phyloP scores from a whole-genome alignment of 1,140 invertebrate genomes.

The Brachionus asplanchnoidis region DNA sequence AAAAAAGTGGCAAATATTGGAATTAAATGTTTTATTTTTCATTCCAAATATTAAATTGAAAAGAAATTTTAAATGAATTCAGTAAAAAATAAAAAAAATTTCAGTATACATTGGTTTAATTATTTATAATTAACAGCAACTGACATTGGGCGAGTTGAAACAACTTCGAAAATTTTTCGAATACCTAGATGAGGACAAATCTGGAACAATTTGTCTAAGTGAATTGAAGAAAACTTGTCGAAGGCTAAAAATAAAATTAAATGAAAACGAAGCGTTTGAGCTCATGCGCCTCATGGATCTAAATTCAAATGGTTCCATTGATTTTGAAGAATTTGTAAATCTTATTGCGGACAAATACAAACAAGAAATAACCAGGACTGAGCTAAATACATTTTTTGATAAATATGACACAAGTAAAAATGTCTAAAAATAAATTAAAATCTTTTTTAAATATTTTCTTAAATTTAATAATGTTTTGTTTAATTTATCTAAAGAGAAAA shows the following conservation, averaged over 20 bases:
- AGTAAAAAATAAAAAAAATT: neutral
- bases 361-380: neutral
- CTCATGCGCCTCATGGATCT: slow-evolving; percentile 27
- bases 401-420: neutral
- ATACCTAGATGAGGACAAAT: slow-evolving; percentile 1
- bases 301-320: slow-evolving; percentile 30
- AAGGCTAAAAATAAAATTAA: neutral
- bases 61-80: neutral
- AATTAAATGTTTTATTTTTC: too few relatives aligned
- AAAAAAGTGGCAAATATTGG: neutral
- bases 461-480: too few relatives aligned
- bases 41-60: too few relatives aligned
- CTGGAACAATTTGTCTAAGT: neutral
- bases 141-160: neutral
- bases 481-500: neutral
- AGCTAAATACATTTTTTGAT: neutral
- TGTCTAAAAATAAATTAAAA: too few relatives aligned
- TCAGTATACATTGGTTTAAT: neutral
- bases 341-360: neutral
- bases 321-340: slow-evolving; percentile 30
- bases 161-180: slow-evolving; percentile 12
- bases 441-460: too few relatives aligned
- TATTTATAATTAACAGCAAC: neutral
- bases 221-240: neutral
- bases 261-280: neutral